phyloP scores from a whole-genome alignment of 2,113 vertebrate genomes.

The Hippocampus mohnikei region DNA sequence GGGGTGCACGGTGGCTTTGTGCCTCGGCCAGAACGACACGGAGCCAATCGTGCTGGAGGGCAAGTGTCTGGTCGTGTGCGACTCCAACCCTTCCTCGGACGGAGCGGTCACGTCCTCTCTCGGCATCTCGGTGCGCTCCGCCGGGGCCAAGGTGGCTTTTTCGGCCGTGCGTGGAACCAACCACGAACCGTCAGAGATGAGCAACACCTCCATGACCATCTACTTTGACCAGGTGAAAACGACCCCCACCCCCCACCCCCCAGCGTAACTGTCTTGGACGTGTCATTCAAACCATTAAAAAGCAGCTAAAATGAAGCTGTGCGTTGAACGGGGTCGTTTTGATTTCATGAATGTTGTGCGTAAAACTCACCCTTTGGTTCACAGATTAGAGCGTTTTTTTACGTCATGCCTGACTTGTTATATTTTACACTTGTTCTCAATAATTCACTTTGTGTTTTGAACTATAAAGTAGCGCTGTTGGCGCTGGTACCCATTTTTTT shows the following conservation, averaged over 20 bases:
- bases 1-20: slow-evolving; percentile 72
- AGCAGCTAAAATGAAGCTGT: not conserved
- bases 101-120: slow-evolving; percentile 93
- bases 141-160: slow-evolving; percentile 95
- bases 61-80: slow-evolving; percentile 96
- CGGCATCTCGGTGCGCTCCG: slow-evolving; percentile 94
- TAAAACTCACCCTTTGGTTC: not conserved
- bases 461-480: not conserved
- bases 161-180: slow-evolving; percentile 93
- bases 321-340: not conserved
- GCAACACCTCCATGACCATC: slow-evolving; percentile 98
- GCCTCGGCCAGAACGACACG: slow-evolving; percentile 90
- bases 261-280: no score
- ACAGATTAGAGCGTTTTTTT: not conserved
- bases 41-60: slow-evolving; percentile 97
- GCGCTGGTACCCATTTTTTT: slow-evolving; percentile 29
- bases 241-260: no score
- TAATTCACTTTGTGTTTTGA: not conserved
- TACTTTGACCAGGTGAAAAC: slow-evolving; percentile 96
- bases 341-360: slow-evolving; percentile 9
- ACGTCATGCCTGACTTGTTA: not conserved
- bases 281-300: not conserved
- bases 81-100: slow-evolving; percentile 95
- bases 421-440: not conserved
- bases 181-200: slow-evolving; percentile 97